Percentiles rank a stretch among this genome's conserved stretches.
Conservation (phyloP, 1,140 invertebrate species). For the Cydia strobilella region DNA sequence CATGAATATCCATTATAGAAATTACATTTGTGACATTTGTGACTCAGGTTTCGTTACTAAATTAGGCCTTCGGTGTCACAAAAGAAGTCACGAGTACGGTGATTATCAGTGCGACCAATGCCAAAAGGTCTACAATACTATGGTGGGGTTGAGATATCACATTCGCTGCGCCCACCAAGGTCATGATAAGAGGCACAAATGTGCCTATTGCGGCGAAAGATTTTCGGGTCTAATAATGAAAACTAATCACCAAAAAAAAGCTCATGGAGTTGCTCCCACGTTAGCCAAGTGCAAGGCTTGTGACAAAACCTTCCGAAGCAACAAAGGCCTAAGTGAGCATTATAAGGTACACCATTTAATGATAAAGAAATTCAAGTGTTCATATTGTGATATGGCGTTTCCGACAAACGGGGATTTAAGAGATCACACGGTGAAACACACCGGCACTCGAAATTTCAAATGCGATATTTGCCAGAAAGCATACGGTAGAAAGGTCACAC, state of each 20-base stretch:
- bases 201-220: constrained; percentile 22
- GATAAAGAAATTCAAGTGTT: constrained; percentile 23
- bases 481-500: constrained; percentile 77
- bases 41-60: constrained; percentile 48
- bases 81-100: constrained; percentile 1
- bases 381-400: background rate
- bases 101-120: constrained; percentile 37
- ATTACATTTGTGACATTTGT: constrained; percentile 58
- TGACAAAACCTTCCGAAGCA: constrained; percentile 37
- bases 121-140: constrained; percentile 37
- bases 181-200: constrained; percentile 16
- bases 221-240: constrained; percentile 36
- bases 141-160: constrained; percentile 37
- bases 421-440: constrained; percentile 75
- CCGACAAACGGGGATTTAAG: constrained; percentile 28
- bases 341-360: constrained; percentile 33
- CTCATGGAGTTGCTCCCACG: constrained; percentile 37
- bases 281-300: constrained; percentile 45
- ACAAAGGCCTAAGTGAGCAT: constrained; percentile 34
- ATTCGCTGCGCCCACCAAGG: constrained; percentile 31
- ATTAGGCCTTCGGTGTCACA: constrained; percentile 33
- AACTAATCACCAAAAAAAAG: constrained; percentile 38
- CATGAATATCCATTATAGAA: constrained; percentile 59
- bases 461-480: constrained; percentile 83
- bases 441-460: constrained; percentile 85